Conservation (phyloP, 1,140 invertebrate species). For the Tetragonula clypearis region DNA sequence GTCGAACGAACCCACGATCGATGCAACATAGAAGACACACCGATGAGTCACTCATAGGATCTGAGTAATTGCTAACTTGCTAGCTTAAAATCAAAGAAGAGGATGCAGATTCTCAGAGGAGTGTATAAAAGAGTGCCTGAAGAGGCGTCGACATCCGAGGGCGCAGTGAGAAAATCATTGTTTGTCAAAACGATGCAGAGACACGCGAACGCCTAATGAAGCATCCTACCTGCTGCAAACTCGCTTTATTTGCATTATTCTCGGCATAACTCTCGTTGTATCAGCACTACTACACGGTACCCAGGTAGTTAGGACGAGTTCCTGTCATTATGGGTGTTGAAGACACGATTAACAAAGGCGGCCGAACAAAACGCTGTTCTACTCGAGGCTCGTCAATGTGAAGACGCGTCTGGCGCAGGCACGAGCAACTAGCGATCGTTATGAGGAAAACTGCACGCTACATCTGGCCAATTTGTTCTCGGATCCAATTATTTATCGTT, state of each 20-base stretch:
- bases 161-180: slow-evolving; percentile 2
- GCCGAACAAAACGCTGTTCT: neutral
- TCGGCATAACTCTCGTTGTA: neutral
- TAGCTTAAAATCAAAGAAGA: neutral
- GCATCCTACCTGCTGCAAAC: neutral
- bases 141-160: neutral
- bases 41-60: neutral
- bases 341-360: slow-evolving; percentile 13
- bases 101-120: neutral
- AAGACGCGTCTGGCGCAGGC: neutral
- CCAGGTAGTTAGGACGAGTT: neutral
- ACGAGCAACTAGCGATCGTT: too few species aligned
- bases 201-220: slow-evolving; percentile 10
- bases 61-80: neutral
- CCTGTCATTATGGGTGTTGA: slow-evolving; percentile 11
- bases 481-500: neutral
- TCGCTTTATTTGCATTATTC: slow-evolving; percentile 26
- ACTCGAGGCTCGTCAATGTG: slow-evolving; percentile 9
- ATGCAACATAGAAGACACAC: neutral
- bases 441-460: neutral
- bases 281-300: slow-evolving; percentile 13
- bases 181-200: neutral
- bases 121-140: neutral
- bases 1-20: neutral
- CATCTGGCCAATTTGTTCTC: neutral